phyloP scores from a whole-genome alignment of 2,888 invertebrate genomes.

The Dasypolia templi region DNA sequence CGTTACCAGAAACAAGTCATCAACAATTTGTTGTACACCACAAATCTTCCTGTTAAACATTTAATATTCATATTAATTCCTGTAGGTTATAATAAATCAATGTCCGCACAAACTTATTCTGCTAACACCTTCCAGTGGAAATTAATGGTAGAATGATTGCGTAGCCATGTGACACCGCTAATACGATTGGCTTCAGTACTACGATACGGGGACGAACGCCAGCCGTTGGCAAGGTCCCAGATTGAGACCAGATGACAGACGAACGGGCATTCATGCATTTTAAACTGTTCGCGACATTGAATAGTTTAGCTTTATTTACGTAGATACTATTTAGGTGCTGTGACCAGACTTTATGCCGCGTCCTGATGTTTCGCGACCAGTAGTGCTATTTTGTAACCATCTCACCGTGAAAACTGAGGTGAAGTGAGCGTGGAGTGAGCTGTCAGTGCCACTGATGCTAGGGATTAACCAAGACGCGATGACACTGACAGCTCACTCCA shows the following conservation, averaged over 20 bases:
- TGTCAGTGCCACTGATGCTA: no score
- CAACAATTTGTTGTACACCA: constrained; percentile 17
- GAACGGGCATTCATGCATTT: constrained; percentile 73
- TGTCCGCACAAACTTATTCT: constrained; percentile 12
- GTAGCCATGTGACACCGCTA: constrained; percentile 70
- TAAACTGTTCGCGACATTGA: constrained; percentile 73
- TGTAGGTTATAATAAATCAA: constrained; percentile 36
- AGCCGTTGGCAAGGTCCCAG: constrained; percentile 78
- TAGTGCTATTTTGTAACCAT: no score
- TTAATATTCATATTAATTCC: constrained; percentile 6
- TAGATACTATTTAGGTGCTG: constrained; percentile 54
- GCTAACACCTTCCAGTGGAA: constrained; percentile 50
- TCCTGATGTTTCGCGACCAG: not conserved
- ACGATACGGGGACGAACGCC: constrained; percentile 67
- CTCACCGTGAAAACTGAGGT: no score
- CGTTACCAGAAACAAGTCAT: constrained; percentile 5
- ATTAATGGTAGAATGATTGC: constrained; percentile 46
- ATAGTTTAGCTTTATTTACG: constrained; percentile 65
- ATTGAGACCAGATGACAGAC: constrained; percentile 77
- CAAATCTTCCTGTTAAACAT: constrained; percentile 17
- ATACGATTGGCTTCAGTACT: constrained; percentile 73
- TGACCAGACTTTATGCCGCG: constrained; percentile 22
- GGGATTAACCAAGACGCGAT: no score
- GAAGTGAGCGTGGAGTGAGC: no score
- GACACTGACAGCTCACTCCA: no score